Conservation (phyloP, 2,888 invertebrate genomes). For the Frankliniella fusca region DNA sequence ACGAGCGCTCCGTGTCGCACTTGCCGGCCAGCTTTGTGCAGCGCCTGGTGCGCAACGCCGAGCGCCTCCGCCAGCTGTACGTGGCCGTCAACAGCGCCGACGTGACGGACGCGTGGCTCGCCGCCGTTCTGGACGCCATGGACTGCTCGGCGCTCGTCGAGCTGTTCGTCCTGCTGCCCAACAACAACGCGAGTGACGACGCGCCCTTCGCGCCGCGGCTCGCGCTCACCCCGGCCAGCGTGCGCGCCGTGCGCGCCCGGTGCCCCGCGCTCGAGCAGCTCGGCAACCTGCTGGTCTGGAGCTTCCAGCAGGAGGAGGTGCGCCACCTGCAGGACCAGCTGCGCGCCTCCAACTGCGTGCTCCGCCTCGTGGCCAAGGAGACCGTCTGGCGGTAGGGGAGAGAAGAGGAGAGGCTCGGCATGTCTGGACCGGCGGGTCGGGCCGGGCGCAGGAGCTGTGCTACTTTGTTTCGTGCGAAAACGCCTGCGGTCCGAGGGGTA, state of each 20-base stretch:
- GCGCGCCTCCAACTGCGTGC: conserved; percentile 4
- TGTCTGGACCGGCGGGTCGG: not conserved
- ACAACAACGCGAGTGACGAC: not conserved
- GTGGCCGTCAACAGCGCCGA: conserved; percentile 13
- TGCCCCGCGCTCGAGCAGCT: not conserved
- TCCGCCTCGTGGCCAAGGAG: not conserved
- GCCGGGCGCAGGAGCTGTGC: not conserved
- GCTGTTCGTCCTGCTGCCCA: conserved; percentile 8
- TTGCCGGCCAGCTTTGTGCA: not conserved
- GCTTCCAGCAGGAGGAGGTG: conserved; percentile 10
- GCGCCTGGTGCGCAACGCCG: not conserved
- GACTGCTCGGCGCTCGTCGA: not conserved
- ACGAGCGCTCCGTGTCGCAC: not conserved
- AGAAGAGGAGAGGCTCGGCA: not conserved
- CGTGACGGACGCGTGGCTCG: conserved; percentile 14
- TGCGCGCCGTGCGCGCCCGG: not conserved
- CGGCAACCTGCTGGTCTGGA: conserved; percentile 10
- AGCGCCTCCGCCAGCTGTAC: not conserved
- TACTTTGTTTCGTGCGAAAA: not conserved
- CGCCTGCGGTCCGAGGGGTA: not conserved
- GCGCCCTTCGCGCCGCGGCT: not conserved
- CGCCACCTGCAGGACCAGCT: conserved; percentile 4
- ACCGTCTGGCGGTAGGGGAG: not conserved
- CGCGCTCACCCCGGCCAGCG: not conserved
- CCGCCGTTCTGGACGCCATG: not conserved